These are phyloP conservation scores for Danio jaintianensis DNA, from an alignment of 2,797 vertebrate species.

Conservation along the genomic window DNA sequence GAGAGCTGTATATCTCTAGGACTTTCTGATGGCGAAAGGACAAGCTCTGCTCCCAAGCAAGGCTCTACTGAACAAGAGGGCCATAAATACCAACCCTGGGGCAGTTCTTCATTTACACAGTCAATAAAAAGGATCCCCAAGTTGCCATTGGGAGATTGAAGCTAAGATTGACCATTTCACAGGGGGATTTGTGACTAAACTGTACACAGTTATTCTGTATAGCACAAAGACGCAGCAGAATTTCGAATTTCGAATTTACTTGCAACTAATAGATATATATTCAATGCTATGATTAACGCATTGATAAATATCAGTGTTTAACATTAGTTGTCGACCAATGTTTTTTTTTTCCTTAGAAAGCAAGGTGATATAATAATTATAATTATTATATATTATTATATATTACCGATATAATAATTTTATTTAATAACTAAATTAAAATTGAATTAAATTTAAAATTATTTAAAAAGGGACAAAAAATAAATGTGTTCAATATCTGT, in stretches of 20 bases:
- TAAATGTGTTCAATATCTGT: too few species aligned
- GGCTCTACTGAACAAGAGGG: constrained; percentile 62
- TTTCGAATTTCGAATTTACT: not conserved
- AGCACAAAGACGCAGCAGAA: not conserved
- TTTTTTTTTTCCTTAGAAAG: too few species aligned
- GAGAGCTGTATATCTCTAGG: constrained; percentile 76
- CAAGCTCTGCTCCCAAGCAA: constrained; percentile 62
- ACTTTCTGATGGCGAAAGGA: constrained; percentile 74
- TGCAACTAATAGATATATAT: not conserved
- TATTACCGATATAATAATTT: too few species aligned
- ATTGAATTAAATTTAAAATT: too few species aligned
- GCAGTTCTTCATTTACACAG: constrained; percentile 68
- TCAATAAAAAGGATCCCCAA: constrained; percentile 62
- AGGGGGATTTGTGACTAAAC: constrained; percentile 5
- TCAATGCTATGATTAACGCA: not conserved
- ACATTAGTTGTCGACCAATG: too few species aligned
- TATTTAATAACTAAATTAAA: too few species aligned
- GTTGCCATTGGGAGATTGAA: constrained; percentile 39
- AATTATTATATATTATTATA: too few species aligned
- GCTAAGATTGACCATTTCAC: constrained; percentile 35
- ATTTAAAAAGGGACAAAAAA: too few species aligned
- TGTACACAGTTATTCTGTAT: not conserved
- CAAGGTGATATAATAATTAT: too few species aligned
- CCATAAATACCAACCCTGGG: constrained; percentile 66
- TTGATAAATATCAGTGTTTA: too few species aligned